Evolutionary conservation across 2,113 vertebrate genomes (phyloP), one percentile per base, ranked within the genome.

Genomic region (Capreolus pygargus): DNA sequence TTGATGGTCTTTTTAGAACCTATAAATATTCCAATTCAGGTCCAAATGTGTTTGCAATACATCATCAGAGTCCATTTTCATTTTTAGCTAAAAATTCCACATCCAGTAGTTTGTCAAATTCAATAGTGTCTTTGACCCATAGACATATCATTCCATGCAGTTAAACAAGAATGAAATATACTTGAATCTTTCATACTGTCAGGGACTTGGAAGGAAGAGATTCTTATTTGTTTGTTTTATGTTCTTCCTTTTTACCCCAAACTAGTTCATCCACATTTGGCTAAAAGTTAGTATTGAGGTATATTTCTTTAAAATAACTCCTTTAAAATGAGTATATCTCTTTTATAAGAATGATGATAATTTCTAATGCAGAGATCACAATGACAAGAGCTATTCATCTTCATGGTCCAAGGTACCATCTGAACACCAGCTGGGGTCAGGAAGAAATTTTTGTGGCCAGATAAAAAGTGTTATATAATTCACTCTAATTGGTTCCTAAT

Each of bases 1-100:
- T 91, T 19, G 36, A 15, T 2, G 27, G 33, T 79, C 36, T 95
- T 92, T 91, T 30, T 25, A 86, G 84, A 89, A 30, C 5, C 57
- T 95, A 89, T 54, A 89, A 23, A 43, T 96, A 92, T 94, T 88
- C 76, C 90, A 60, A 86, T 95, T 81, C 88, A 90, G 83, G 91
- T 96, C 54, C 21, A 85, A 93, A 91, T 79, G 57, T 89, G 30
- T 93, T 95, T 95, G 27, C 33, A 95, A 45, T 30, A 79, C 13
- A 82, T 67, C 54, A 45, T 84, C 92, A 87, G 85, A 94, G 79
- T 94, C 14, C 17, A 25, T 95, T 90, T 97, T 64, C 45, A 95
- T 92, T 89, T 96, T 85, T 12, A 82, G 50, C n/a, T 60, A 47
- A 93, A 92, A 79, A 28, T 74, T 96, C 14, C 74, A 91, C 45